Evolutionary conservation across 2,888 invertebrate genomes (phyloP).

Genomic region (Blastobasis adustella): DNA sequence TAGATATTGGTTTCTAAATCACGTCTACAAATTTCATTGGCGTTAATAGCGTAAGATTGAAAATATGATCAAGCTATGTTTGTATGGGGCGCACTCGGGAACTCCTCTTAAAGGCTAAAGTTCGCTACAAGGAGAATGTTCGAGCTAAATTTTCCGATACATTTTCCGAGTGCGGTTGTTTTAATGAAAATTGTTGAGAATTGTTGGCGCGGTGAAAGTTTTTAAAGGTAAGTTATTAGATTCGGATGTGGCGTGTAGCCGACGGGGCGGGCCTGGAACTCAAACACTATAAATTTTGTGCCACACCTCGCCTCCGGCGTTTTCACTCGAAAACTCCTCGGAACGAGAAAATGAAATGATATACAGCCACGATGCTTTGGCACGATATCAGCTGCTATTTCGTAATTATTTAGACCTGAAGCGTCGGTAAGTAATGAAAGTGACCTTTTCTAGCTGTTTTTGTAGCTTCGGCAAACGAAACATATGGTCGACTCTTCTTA

Average conservation of each 20-base stretch:
- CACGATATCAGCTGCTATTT: conserved; percentile 1
- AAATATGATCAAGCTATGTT: too few species aligned
- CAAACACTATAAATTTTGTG: conserved; percentile 38
- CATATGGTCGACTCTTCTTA: too few species aligned
- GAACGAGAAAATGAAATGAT: conserved; percentile 7
- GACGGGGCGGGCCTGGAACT: conserved; percentile 23
- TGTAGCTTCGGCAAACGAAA: too few species aligned
- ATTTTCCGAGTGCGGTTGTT: conserved; percentile 2
- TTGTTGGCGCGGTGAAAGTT: conserved; percentile 19
- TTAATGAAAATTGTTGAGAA: conserved; percentile 18
- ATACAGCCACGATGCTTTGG: conserved; percentile 3
- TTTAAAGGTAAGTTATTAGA: conserved; percentile 28
- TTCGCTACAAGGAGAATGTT: too few species aligned
- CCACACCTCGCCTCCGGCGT: conserved; percentile 27
- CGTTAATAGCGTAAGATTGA: too few species aligned
- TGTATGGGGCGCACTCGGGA: too few species aligned
- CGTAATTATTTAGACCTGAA: background rate
- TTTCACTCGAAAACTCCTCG: conserved; percentile 9
- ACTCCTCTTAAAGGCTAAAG: too few species aligned
- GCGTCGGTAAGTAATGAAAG: too few species aligned
- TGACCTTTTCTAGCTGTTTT: too few species aligned
- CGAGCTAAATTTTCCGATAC: conserved; percentile 1
- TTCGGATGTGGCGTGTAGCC: conserved; percentile 31
- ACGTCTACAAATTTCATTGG: too few species aligned
- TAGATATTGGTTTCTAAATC: too few species aligned